Conservation (phyloP, 2,888 invertebrate species). For the Tuta absoluta region DNA sequence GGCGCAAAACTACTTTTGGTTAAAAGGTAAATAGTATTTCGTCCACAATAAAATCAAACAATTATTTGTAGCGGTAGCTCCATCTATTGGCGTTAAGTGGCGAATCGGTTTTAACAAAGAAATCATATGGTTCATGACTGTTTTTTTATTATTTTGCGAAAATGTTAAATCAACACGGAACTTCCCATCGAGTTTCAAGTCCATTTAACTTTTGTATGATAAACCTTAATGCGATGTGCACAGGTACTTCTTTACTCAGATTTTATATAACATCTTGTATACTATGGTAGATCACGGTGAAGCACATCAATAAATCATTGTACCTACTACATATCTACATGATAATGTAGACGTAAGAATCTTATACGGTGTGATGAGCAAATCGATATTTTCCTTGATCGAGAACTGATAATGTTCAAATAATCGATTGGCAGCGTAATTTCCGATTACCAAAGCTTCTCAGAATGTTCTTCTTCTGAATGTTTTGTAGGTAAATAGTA, state of each 20-base stretch:
- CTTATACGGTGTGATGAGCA: not conserved
- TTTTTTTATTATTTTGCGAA: too few species aligned
- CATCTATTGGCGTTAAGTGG: too few species aligned
- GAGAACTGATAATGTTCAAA: constrained; percentile 9
- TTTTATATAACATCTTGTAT: not conserved
- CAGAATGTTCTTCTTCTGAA: not conserved
- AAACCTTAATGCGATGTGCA: too few species aligned
- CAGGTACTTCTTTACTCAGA: not conserved
- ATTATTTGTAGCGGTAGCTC: too few species aligned
- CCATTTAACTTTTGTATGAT: too few species aligned
- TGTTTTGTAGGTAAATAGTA: not conserved
- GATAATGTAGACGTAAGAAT: not conserved
- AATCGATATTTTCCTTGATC: constrained; percentile 17
- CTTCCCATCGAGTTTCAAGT: too few species aligned
- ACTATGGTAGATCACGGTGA: not conserved
- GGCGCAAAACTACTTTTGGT: too few species aligned
- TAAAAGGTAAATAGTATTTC: too few species aligned
- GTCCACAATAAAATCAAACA: too few species aligned
- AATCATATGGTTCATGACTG: too few species aligned
- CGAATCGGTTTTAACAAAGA: too few species aligned
- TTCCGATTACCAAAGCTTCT: constrained; percentile 10
- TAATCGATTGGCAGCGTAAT: constrained; percentile 11
- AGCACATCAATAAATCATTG: not conserved
- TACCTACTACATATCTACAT: not conserved
- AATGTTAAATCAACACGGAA: too few species aligned